A percentile compares a stretch with the other conserved stretches of the same genome.
phyloP scores from a whole-genome alignment of 1,140 invertebrate species.

The Diorhabda elongata region DNA sequence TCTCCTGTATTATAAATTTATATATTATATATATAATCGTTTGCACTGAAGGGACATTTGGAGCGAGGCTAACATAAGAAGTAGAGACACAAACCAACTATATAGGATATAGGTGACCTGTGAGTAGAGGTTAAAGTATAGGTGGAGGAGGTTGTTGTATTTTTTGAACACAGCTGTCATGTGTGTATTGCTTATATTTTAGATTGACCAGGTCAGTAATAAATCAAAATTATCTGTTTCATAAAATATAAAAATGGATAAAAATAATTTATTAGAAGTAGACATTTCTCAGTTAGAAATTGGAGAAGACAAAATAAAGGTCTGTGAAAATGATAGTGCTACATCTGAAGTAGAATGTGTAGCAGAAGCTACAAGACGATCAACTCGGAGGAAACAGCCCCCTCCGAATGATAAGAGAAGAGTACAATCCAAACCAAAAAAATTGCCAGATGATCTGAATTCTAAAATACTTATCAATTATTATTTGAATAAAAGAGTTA shows the following conservation, averaged over 20 bases:
- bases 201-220: too few relatives aligned
- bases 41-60: too few relatives aligned
- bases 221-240: neutral
- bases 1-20: too few relatives aligned
- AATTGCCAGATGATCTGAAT: slow-evolving; percentile 11
- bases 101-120: too few relatives aligned
- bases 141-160: too few relatives aligned
- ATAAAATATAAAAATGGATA: neutral
- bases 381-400: slow-evolving; percentile 10
- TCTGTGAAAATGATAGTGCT: neutral
- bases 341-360: neutral
- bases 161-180: too few relatives aligned
- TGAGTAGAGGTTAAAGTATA: too few relatives aligned
- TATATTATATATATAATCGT: too few relatives aligned
- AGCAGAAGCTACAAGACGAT: slow-evolving; percentile 6
- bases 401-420: slow-evolving; percentile 6
- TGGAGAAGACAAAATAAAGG: neutral
- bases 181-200: too few relatives aligned
- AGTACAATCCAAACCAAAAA: slow-evolving; percentile 18
- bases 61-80: too few relatives aligned
- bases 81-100: too few relatives aligned
- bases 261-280: slow-evolving; percentile 6
- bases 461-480: slow-evolving; percentile 20
- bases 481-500: slow-evolving; percentile 24
- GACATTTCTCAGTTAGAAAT: slow-evolving; percentile 13